phyloP scores from a whole-genome alignment of 2,113 vertebrate genomes.

The Chloropsis cyanopogon region DNA sequence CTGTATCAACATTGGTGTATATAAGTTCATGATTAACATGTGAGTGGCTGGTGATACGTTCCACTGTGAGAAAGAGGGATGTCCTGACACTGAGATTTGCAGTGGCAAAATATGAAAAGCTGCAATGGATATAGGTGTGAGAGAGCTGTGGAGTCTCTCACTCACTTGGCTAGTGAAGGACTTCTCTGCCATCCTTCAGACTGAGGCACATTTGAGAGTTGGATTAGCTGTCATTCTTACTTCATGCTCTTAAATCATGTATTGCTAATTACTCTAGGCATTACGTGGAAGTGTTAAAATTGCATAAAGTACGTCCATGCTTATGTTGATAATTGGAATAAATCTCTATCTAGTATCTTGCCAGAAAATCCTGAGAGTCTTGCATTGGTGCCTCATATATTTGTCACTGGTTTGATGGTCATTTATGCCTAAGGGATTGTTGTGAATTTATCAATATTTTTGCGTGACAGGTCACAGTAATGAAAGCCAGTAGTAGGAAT shows the following conservation, averaged over 20 bases:
- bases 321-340: neutral
- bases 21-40: neutral
- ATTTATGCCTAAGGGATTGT: neutral
- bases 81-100: neutral
- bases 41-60: neutral
- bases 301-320: neutral
- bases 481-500: constrained; percentile 94
- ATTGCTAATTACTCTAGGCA: neutral
- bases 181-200: neutral
- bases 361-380: neutral
- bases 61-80: neutral
- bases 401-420: neutral
- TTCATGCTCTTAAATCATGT: neutral
- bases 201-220: neutral
- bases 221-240: neutral
- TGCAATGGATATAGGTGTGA: neutral
- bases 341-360: neutral
- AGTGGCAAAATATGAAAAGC: neutral
- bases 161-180: neutral
- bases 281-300: neutral
- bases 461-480: constrained; percentile 81
- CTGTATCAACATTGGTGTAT: neutral
- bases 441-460: neutral
- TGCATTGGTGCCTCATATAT: neutral
- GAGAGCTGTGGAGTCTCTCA: neutral